phyloP scores from a whole-genome alignment of 2,888 invertebrate species.

The Idaea dimidiata region DNA sequence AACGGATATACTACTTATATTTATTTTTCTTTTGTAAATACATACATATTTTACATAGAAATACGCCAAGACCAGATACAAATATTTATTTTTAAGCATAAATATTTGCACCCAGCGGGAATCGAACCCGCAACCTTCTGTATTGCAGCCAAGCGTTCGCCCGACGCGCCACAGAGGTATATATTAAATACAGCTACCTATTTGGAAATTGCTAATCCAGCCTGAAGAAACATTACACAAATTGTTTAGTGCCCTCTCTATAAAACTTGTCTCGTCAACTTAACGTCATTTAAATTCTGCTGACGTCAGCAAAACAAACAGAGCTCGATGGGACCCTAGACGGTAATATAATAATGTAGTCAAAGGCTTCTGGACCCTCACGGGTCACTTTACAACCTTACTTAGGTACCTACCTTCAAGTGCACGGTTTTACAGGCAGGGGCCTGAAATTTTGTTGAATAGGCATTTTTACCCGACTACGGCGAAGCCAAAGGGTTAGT shows the following conservation, averaged over 20 bases:
- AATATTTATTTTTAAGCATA: too few species aligned
- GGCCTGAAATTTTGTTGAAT: background rate
- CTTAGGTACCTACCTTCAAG: background rate
- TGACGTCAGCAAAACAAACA: conserved; percentile 1
- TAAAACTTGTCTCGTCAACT: background rate
- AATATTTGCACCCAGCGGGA: too few species aligned
- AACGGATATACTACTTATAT: too few species aligned
- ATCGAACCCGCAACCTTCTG: too few species aligned
- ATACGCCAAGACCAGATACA: too few species aligned
- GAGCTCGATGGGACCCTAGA: background rate
- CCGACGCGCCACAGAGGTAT: too few species aligned
- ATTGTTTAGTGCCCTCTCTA: background rate
- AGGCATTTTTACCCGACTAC: background rate
- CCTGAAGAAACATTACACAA: background rate
- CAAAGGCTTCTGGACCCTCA: background rate
- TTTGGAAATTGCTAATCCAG: background rate
- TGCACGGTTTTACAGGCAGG: background rate
- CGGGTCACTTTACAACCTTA: background rate
- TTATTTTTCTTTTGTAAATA: too few species aligned
- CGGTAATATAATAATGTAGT: background rate
- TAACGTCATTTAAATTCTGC: background rate
- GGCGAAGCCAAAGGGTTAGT: too few species aligned
- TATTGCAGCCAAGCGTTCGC: too few species aligned
- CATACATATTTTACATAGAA: too few species aligned
- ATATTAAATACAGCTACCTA: background rate